Conservation (phyloP, 2,113 vertebrate species). For the Cynopterus brachyotis region DNA sequence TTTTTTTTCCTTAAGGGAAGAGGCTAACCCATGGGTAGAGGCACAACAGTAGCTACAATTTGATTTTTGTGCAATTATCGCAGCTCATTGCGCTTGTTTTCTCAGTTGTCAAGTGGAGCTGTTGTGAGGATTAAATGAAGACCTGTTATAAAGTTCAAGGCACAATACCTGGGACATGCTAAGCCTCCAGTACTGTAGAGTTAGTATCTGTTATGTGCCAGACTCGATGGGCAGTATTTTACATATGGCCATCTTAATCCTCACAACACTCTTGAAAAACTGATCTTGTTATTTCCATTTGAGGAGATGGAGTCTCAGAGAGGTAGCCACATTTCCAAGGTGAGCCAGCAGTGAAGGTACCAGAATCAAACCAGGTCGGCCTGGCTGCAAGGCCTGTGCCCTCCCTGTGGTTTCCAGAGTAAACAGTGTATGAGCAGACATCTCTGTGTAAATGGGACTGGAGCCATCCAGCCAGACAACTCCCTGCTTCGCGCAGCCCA, state of each 20-base stretch:
- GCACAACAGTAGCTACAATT: background rate
- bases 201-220: background rate
- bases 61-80: background rate
- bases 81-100: background rate
- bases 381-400: background rate
- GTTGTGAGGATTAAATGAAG: background rate
- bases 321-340: background rate
- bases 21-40: background rate
- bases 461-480: background rate
- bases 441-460: slow-evolving; percentile 23
- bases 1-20: background rate
- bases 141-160: background rate
- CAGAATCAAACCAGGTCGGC: background rate
- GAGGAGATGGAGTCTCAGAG: background rate
- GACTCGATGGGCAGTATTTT: background rate
- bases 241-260: background rate
- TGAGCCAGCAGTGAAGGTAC: background rate
- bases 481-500: background rate
- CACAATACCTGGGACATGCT: background rate
- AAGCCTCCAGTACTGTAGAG: background rate
- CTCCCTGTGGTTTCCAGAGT: slow-evolving; percentile 6
- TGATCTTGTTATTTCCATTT: background rate
- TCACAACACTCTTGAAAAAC: background rate
- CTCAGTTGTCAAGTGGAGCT: background rate
- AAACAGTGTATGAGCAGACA: background rate